Evolutionary conservation across 2,113 vertebrate genomes (phyloP), one percentile per base, ranked within the genome.

Genomic region (Microcebus griseorufus): DNA sequence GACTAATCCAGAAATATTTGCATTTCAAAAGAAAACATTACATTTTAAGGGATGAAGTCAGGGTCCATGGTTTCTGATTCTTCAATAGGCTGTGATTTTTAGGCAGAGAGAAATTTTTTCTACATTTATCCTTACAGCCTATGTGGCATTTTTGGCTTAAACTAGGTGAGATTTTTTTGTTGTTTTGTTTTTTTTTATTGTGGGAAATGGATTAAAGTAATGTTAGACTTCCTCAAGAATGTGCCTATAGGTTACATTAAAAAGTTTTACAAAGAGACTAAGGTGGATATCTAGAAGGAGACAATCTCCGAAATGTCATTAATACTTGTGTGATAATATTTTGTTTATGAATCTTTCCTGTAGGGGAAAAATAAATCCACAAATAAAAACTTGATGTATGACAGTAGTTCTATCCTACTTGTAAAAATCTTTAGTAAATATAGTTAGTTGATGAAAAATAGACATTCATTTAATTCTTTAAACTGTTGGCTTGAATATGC

Each of bases 11-110:
- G 4, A 3, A 39, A 73, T 73, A 90, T 55, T 95, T 87, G 18
- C 20, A 90, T 94, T 85, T 93, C 87, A 45, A 73, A 93, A 86
- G 27, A 45, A 93, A 89, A 79, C 32, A 94, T 55, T 92, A 17
- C 23, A 82, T 95, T 87, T 87, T 91, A 90, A 88, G 37, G 9
- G 14, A 62, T 73, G 13, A 73, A 79, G 22, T 45, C 62, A 73
- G 4, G 6, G 2, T 1, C 51, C 18, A 14, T 13, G 0, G 12
- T 80, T 87, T 96, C 27, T 87, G 82, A 8, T 8, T 27, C 22
- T 8, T 17, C 22, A 64, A 60, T 3, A 69, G 27, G 1, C 18
- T 88, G 6, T 78, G 25, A 25, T 81, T 90, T 93, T 90, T 55
- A 65, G 4, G 45, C 5, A 93, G 12, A 23, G 3, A 14, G 4